Evolutionary conservation across 2,888 invertebrate species (phyloP), one percentile per base, ranked within the genome.

Genomic region (Leucoma salicis): DNA sequence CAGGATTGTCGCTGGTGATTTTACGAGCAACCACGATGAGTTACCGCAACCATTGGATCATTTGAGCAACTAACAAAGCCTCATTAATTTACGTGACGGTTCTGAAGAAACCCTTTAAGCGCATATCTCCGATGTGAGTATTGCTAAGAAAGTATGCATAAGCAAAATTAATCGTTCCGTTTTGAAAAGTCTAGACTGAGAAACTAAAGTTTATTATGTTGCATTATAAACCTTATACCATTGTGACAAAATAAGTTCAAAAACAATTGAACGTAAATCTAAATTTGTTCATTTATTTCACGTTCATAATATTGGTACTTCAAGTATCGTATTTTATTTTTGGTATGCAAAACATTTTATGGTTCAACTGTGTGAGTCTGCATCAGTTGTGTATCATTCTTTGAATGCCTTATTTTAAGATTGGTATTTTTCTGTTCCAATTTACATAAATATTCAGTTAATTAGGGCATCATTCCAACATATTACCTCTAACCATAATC

Each of bases 41-140:
- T 76, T 74, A 71, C 51, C 50, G 56, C 57, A 46, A 49, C 53
- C 61, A 54, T 51, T 47, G 54, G 61, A 63, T 66, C 69, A 63
- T 70, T 70, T 59, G 60, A 60, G 60, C 66, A 71, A 65, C 72
- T 74, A 70, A 65, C 72, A 66, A 66, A 63, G 64, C 58, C 56
- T 74, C 72, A 82, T 84, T 84, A 82, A 83, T 83, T 82, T 82
- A 82, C 75, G 72, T 65, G 74, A 77, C 72, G 63, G 66, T 73
- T 83, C 71, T 59, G 53, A 63, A 72, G 75, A 82, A 83, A 76
- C 61, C 65, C 63, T 70, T 74, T 70, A 78, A 74, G 69, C 52
- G 66, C 68, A 74, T 73, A 71, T 64, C 68, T 70, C 57, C 44
- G 60, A 61, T 58, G 60, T 71, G 71, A 70, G 65, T 69, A 57